Base-by-base conservation (phyloP, 2,888 invertebrate genomes). In the Diaphora mendica region DNA sequence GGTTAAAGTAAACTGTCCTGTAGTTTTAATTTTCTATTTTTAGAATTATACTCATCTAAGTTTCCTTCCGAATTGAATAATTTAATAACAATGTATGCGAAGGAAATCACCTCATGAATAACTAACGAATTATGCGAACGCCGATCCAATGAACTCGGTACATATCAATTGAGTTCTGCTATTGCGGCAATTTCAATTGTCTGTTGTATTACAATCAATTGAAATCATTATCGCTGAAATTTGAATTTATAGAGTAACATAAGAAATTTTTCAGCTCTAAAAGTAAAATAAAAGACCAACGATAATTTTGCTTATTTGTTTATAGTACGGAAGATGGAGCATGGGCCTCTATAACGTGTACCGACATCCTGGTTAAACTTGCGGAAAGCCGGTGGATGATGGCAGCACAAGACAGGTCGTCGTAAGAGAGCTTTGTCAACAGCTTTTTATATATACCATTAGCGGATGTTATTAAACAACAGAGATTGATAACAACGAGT, bases 51-150 rank as follows among this genome's bases (percentile, higher is more conserved):
- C 48, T 48, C 20, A 51, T 51, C 8, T 9, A n/a, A 59, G 7
- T 15, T 30, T 26, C 30, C 15, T 15, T 1, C 35, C 3, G 51
- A 65, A 13, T 62, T 62, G 39, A 39, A 39, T 26, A 26, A 62
- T 30, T 2, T 17, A 7, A 83, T 82, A 74, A 78, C 76, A 78
- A 84, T 80, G 85, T 88, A 87, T 88, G 84, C 79, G 73, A 79
- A 85, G 71, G 79, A 84, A 86, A 87, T 88, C 83, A 84, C 73
- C 87, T 90, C 89, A 90, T 90, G 90, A 90, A 90, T 90, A 89
- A 48, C 85, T 90, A 90, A 90, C 90, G 89, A 90, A 88, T 87
- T 84, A 87, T 68, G 62, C 64, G 79, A 66, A 62, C 17, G 26
- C 17, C 30, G 30, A 30, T 62, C 17, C 64, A 72, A 73, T 77